Conservation (phyloP, 2,888 invertebrate species). For the Tinea semifulvella region DNA sequence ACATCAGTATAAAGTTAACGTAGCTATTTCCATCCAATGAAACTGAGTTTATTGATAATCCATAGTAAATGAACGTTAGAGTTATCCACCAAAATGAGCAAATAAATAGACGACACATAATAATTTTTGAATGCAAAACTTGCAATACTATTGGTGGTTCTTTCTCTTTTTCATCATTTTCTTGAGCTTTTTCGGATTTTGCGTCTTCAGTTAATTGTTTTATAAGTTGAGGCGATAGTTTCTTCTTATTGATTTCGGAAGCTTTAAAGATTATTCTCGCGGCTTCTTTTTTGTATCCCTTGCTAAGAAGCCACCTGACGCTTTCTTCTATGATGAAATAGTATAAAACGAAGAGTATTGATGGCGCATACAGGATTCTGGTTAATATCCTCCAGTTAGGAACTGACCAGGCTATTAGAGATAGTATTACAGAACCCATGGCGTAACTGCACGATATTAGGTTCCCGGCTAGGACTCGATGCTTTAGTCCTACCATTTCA, state of each 20-base stretch:
- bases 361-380: conserved; percentile 70
- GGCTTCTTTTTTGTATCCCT: conserved; percentile 60
- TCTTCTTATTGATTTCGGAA: conserved; percentile 7
- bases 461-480: conserved; percentile 72
- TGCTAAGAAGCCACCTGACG: conserved; percentile 75
- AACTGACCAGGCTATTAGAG: conserved; percentile 69
- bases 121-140: conserved; percentile 56
- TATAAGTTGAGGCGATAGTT: not conserved
- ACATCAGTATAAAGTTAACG: conserved; percentile 77
- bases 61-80: conserved; percentile 82
- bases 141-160: conserved; percentile 32
- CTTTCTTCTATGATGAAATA: conserved; percentile 72
- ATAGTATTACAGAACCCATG: conserved; percentile 70
- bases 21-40: conserved; percentile 78
- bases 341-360: conserved; percentile 69
- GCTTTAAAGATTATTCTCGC: conserved; percentile 23
- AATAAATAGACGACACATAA: conserved; percentile 63
- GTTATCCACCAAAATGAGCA: conserved; percentile 84
- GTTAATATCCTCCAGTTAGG: conserved; percentile 73
- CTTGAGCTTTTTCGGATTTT: not conserved
- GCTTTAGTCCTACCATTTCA: conserved; percentile 73
- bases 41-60: conserved; percentile 80
- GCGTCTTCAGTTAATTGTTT: conserved; percentile 6
- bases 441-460: conserved; percentile 73
- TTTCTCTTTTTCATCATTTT: not conserved